Base-by-base conservation (phyloP, 2,113 vertebrate genomes). In the Pantherophis guttatus region DNA sequence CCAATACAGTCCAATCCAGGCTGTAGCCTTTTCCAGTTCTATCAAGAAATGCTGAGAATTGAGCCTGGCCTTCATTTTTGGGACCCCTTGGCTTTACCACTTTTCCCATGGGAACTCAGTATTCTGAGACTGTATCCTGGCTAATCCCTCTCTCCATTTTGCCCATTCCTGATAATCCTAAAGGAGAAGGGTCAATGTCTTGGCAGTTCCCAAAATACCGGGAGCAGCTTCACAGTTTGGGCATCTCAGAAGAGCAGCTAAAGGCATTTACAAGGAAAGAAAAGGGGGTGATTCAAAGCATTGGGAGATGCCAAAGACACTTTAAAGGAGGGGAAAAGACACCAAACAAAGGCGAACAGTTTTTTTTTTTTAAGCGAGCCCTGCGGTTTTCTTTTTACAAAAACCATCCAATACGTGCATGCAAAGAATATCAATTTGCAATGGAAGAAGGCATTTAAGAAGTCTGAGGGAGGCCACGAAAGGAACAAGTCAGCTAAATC, bases 401-500 rank as follows among this genome's bases (percentile, higher is more conserved):
- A 75, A n/a, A 2, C 8, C 48, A 48, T 10, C 33, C 19, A 24
- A 39, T 59, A 90, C 50, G 86, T 29, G 44, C 26, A 59, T 86
- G 88, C 54, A 59, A 44, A 65, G 53, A 65, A 90, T 39, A 48
- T 39, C 33, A 55, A 91, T 53, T 75, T 48, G 59, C 57, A 33
- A 44, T 50, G 52, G 70, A 48, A 86, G 15, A 52, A 86, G 13
- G 23, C 15, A 65, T 13, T 15, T 88, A 54, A 58, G 21, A 50
- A 86, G 52, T 6, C 48, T 29, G 87, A 86, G 70, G 88, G 89
- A 92, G 88, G 52, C 33, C 75, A 75, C 29, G 88, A 54, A 92
- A 52, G 50, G 88, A 92, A 70, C 54, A 85, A 29, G 23, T 88
- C 90, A 44, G 44, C 65, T 53, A 88, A 93, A 88, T 93, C 93